phyloP scores from a whole-genome alignment of 1,140 invertebrate species.

The Plodia interpunctella region DNA sequence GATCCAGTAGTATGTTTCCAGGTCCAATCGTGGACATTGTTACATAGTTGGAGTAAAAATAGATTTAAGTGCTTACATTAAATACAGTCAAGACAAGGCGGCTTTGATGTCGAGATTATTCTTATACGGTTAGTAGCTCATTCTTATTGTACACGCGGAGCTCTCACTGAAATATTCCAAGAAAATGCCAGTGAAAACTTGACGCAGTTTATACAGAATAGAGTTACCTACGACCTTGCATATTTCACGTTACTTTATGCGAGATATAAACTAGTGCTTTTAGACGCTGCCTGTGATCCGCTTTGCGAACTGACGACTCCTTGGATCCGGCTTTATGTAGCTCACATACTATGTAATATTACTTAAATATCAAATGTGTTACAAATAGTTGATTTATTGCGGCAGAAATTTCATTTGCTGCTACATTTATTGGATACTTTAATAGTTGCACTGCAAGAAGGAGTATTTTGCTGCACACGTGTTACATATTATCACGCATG shows the following conservation, averaged over 20 bases:
- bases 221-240: constrained; percentile 16
- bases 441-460: too few species aligned
- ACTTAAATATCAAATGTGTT: neutral
- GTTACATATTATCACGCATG: too few species aligned
- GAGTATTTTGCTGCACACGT: too few species aligned
- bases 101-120: neutral
- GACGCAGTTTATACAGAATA: constrained; percentile 8
- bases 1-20: too few species aligned
- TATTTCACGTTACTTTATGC: constrained; percentile 19
- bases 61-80: neutral
- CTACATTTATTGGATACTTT: too few species aligned
- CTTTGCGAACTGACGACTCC: neutral
- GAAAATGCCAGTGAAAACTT: constrained; percentile 11
- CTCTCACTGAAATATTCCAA: constrained; percentile 7
- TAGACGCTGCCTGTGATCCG: constrained; percentile 10
- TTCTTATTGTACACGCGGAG: constrained; percentile 1
- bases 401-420: too few species aligned
- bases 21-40: too few species aligned
- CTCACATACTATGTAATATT: neutral
- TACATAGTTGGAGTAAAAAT: too few species aligned
- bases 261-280: constrained; percentile 15
- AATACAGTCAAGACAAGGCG: neutral
- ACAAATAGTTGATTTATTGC: neutral
- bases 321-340: neutral
- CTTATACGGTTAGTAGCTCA: constrained; percentile 2